A percentile compares a stretch with the other conserved stretches of the same genome.
phyloP scores from a whole-genome alignment of 2,888 invertebrate genomes.

The Parnassius smintheus region DNA sequence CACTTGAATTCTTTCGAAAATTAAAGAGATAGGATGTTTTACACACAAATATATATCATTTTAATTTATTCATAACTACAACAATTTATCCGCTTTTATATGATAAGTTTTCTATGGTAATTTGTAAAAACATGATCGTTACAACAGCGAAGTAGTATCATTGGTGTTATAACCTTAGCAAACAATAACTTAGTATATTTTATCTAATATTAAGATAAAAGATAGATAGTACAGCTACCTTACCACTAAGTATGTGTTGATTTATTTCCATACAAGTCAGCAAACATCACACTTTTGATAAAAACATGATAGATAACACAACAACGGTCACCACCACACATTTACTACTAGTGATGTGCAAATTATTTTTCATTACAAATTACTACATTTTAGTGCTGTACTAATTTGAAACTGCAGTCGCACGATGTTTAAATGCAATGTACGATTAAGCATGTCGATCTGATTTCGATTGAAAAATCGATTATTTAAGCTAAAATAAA shows the following conservation, averaged over 20 bases:
- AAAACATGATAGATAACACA: conserved; percentile 78
- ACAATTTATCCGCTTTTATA: neutral
- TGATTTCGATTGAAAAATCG: too few species aligned
- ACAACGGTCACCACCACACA: conserved; percentile 61
- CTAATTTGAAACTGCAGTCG: too few species aligned
- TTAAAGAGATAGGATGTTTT: neutral
- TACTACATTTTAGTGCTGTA: too few species aligned
- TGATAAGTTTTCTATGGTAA: conserved; percentile 52
- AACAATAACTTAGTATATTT: conserved; percentile 45
- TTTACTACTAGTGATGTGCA: conserved; percentile 60
- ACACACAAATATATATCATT: conserved; percentile 25
- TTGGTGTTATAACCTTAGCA: conserved; percentile 60
- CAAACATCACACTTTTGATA: conserved; percentile 77
- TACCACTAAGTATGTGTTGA: conserved; percentile 70
- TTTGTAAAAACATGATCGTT: conserved; percentile 65
- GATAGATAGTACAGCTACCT: conserved; percentile 66
- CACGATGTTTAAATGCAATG: too few species aligned
- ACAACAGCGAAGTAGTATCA: conserved; percentile 42
- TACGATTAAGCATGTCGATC: too few species aligned
- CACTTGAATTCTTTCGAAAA: neutral
- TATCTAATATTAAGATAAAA: conserved; percentile 52
- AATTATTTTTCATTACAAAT: conserved; percentile 18
- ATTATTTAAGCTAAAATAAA: too few species aligned
- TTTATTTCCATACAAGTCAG: conserved; percentile 64
- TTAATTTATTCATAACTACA: neutral